These are phyloP conservation scores for Characodon lateralis DNA, from an alignment of 2,797 vertebrate species.

Conservation along the genomic window DNA sequence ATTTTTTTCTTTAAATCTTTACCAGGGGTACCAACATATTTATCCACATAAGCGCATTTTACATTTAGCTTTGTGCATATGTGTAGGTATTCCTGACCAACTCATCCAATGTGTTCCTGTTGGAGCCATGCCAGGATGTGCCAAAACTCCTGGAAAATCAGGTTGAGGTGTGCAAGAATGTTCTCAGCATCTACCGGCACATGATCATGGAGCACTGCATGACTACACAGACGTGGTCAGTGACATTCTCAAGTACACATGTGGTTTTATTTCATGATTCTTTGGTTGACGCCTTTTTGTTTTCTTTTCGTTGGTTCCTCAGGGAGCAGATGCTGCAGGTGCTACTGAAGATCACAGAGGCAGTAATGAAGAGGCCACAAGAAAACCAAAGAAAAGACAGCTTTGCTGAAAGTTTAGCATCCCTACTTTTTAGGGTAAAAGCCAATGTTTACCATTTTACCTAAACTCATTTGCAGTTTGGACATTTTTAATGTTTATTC, in stretches of 20 bases:
- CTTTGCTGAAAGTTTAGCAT: slow-evolving; percentile 93
- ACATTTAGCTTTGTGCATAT: background rate
- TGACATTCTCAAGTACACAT: slow-evolving; percentile 9
- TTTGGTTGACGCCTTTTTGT: background rate
- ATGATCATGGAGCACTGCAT: slow-evolving; percentile 98
- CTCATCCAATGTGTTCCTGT: slow-evolving; percentile 93
- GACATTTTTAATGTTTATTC: background rate
- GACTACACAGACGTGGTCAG: slow-evolving; percentile 94
- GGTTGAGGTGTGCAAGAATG: slow-evolving; percentile 93
- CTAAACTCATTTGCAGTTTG: background rate
- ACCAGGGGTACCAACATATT: background rate
- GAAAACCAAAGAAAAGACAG: slow-evolving; percentile 90
- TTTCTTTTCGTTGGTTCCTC: slow-evolving; percentile 31
- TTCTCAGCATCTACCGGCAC: slow-evolving; percentile 93
- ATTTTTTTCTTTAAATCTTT: background rate
- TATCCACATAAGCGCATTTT: background rate
- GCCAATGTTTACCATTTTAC: slow-evolving; percentile 42
- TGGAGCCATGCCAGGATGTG: slow-evolving; percentile 94
- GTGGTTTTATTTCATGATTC: background rate
- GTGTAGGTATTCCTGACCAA: slow-evolving; percentile 95
- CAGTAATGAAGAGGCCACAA: slow-evolving; percentile 94
- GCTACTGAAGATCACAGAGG: slow-evolving; percentile 95
- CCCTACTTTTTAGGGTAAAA: slow-evolving; percentile 91
- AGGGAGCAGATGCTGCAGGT: slow-evolving; percentile 99
- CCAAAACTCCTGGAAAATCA: slow-evolving; percentile 94